Percentiles rank a stretch among this genome's conserved stretches.
Evolutionary conservation across 1,140 invertebrate species (phyloP).

Genomic region (Ceratosolen solmsi): DNA sequence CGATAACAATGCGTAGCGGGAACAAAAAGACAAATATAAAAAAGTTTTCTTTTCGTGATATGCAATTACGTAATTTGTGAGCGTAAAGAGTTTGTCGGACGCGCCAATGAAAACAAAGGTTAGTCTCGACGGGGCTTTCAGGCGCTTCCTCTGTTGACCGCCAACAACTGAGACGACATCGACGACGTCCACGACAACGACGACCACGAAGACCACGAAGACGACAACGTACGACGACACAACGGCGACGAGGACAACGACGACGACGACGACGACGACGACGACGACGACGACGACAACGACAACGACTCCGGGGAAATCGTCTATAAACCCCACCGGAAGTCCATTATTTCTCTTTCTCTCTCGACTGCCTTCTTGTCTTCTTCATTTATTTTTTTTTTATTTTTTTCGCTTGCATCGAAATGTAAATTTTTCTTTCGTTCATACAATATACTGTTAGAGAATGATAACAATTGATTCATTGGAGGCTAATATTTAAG

Average conservation of each 20-base stretch:
- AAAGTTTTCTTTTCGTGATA: conserved; percentile 22
- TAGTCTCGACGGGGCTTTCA: background rate
- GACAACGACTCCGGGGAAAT: conserved; percentile 36
- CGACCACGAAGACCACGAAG: background rate
- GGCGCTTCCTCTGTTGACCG: conserved; percentile 37
- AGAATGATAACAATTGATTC: no score
- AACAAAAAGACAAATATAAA: conserved; percentile 18
- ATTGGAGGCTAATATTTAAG: no score
- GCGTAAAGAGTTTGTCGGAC: conserved; percentile 43
- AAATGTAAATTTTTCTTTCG: background rate
- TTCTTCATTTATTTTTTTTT: conserved; percentile 13
- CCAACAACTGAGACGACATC: no score
- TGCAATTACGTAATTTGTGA: conserved; percentile 44
- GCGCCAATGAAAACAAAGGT: conserved; percentile 50
- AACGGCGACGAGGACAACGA: background rate
- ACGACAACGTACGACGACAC: no score
- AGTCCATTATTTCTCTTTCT: conserved; percentile 41
- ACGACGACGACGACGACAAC: background rate
- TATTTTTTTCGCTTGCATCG: background rate
- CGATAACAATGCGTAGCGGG: conserved; percentile 20
- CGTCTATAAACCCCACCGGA: conserved; percentile 20
- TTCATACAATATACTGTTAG: background rate
- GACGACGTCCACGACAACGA: background rate
- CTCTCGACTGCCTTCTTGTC: background rate
- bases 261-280: background rate